Conservation (phyloP, 2,888 invertebrate species). For the Drosophila hawaiiensis region DNA sequence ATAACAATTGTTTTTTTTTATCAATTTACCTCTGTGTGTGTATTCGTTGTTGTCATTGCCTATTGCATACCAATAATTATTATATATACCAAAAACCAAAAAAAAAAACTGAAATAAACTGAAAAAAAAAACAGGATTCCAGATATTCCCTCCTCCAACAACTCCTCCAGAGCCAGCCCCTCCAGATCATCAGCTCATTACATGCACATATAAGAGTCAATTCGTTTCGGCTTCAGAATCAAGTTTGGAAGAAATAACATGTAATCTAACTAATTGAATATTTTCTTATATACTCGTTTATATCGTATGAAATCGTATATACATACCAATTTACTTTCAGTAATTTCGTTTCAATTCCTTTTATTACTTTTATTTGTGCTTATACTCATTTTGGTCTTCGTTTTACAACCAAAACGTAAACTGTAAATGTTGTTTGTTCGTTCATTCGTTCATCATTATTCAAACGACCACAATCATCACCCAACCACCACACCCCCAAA, state of each 20-base stretch:
- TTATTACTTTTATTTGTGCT: slow-evolving; percentile 53
- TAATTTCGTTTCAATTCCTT: slow-evolving; percentile 44
- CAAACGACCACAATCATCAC: background rate
- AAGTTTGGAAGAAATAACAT: slow-evolving; percentile 89
- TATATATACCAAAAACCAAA: slow-evolving; percentile 52
- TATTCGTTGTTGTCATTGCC: slow-evolving; percentile 76
- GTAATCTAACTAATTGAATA: slow-evolving; percentile 85
- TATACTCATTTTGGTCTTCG: slow-evolving; percentile 56
- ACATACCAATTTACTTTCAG: slow-evolving; percentile 34
- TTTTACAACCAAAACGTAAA: slow-evolving; percentile 58
- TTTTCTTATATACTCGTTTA: slow-evolving; percentile 69
- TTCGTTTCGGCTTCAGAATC: slow-evolving; percentile 87
- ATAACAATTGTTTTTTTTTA: slow-evolving; percentile 67
- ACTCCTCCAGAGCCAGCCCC: slow-evolving; percentile 94
- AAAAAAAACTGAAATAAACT: slow-evolving; percentile 18
- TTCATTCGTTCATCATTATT: slow-evolving; percentile 33
- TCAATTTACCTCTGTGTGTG: slow-evolving; percentile 73
- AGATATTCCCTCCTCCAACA: slow-evolving; percentile 93
- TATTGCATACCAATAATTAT: slow-evolving; percentile 70
- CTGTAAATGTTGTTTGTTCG: slow-evolving; percentile 43
- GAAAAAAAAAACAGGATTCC: slow-evolving; percentile 87
- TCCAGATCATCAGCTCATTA: slow-evolving; percentile 90
- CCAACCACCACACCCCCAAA: background rate
- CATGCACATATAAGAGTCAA: slow-evolving; percentile 86
- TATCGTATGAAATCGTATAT: slow-evolving; percentile 60